Evolutionary conservation across 1,140 invertebrate species (phyloP).

Genomic region (Drosophila triauraria): DNA sequence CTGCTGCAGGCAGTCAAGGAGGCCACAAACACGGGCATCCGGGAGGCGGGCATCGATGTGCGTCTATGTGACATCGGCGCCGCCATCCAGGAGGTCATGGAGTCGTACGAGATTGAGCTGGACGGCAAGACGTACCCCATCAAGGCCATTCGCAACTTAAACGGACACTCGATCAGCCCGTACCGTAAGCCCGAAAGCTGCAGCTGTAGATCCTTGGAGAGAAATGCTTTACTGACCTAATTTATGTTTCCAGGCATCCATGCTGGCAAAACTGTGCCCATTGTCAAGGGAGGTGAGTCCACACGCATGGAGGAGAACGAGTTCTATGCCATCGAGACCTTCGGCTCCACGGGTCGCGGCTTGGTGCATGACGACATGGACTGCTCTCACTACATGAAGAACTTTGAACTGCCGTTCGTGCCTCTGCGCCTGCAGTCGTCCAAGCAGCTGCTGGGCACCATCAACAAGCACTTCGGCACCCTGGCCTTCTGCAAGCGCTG

Average conservation of each 20-base stretch:
- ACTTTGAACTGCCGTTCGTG: slow-evolving; percentile 97
- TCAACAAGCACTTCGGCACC: slow-evolving; percentile 99
- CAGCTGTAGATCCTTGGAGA: background rate
- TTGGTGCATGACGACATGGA: slow-evolving; percentile 99
- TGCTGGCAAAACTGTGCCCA: slow-evolving; percentile 99
- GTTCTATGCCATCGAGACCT: slow-evolving; percentile 99
- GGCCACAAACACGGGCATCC: slow-evolving; percentile 99
- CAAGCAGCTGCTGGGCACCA: slow-evolving; percentile 96
- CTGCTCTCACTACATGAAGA: slow-evolving; percentile 99
- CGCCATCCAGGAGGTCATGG: slow-evolving; percentile 99
- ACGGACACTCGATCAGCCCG: slow-evolving; percentile 98
- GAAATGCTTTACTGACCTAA: background rate
- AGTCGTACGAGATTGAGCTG: slow-evolving; percentile 99
- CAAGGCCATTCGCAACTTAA: slow-evolving; percentile 98
- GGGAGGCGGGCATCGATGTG: slow-evolving; percentile 98
- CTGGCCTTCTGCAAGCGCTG: slow-evolving; percentile 99
- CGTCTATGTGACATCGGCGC: slow-evolving; percentile 98
- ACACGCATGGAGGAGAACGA: slow-evolving; percentile 99
- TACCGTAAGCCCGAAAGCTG: slow-evolving; percentile 89
- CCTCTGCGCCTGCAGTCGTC: slow-evolving; percentile 96
- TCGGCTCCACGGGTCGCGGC: slow-evolving; percentile 98
- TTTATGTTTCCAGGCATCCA: slow-evolving; percentile 92
- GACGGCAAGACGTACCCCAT: slow-evolving; percentile 99
- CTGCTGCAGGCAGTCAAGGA: slow-evolving; percentile 98
- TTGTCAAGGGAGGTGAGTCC: slow-evolving; percentile 99